A percentile compares a stretch with the other conserved stretches of the same genome.
phyloP scores from a whole-genome alignment of 1,140 invertebrate genomes.

The Aphaenogaster ashmeadi region DNA sequence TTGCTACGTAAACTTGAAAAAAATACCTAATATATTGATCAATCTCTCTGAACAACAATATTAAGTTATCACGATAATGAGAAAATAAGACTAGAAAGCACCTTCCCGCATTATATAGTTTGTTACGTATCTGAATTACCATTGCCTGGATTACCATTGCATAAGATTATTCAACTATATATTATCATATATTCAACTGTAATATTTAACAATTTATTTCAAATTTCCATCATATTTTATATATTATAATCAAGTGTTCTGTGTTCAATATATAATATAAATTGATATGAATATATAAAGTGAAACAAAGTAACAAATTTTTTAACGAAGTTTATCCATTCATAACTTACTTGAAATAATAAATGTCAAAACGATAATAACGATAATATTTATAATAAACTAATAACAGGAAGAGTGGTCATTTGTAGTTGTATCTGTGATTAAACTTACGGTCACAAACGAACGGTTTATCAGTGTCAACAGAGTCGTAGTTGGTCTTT shows the following conservation, averaged over 20 bases:
- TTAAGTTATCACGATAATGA: slow-evolving; percentile 39
- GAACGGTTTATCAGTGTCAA: slow-evolving; percentile 96
- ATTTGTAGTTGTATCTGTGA: slow-evolving; percentile 87
- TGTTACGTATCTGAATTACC: slow-evolving; percentile 68
- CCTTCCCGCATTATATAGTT: slow-evolving; percentile 71
- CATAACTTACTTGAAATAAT: slow-evolving; percentile 80
- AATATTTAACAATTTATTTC: slow-evolving; percentile 82
- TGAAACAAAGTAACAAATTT: slow-evolving; percentile 79
- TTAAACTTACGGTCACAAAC: slow-evolving; percentile 96
- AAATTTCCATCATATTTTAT: slow-evolving; percentile 77
- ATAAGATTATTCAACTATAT: slow-evolving; percentile 72
- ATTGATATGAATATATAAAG: slow-evolving; percentile 75
- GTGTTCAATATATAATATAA: slow-evolving; percentile 72
- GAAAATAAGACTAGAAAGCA: slow-evolving; percentile 70
- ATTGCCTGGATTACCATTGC: slow-evolving; percentile 77
- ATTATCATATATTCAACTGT: slow-evolving; percentile 63
- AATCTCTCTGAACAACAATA: slow-evolving; percentile 69
- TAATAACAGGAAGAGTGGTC: slow-evolving; percentile 83
- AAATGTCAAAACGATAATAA: slow-evolving; percentile 67
- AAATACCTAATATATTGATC: slow-evolving; percentile 75
- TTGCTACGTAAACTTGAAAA: slow-evolving; percentile 66
- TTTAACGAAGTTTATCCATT: slow-evolving; percentile 74
- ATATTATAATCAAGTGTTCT: slow-evolving; percentile 72
- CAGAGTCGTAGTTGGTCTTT: slow-evolving; percentile 91
- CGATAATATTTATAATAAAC: slow-evolving; percentile 76